Evolutionary conservation across 2,797 vertebrate species (phyloP), one percentile per base, ranked within the genome.

Genomic region (Paedocypris micromegethes): DNA sequence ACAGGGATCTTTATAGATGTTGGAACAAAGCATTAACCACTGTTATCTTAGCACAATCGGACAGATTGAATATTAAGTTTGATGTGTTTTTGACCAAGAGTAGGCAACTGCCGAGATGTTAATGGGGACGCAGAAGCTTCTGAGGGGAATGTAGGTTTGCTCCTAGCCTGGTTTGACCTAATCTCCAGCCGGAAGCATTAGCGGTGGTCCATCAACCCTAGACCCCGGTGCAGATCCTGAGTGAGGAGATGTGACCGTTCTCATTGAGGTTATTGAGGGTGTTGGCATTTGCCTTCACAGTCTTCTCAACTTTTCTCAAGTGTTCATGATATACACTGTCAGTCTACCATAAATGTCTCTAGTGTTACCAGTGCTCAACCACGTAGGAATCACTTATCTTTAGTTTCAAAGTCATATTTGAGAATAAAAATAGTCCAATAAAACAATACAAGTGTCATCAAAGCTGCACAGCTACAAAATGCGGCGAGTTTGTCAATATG

Each of bases 41-140:
- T 71, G 55, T 72, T 75, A 76, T 78, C 72, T 76, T 68, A 51
- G 55, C 3, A 9, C 55, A 77, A 74, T 71, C 67, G 66, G 60
- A 70, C 57, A 62, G 41, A 39, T 47, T 66, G 43, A 68, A 44
- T 63, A 60, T 47, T 42, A 42, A 39, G 23, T 23, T 66, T 60
- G 71, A 66, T n/a, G 52, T 65, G 69, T 63, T 62, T 62, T 78
- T 74, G 59, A 64, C 63, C 64, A 68, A 62, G 75, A 58, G 65
- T 58, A 66, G 74, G 67, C 60, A 59, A 78, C 76, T 57, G 64
- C 40, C n/a, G 58, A 73, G 65, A 66, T 54, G 51, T 49, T 72
- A 66, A 76, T 77, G 63, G 74, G 23, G 23, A 23, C 23, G 23
- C 23, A 23, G 23, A 23, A 23, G 23, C 23, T 23, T 23, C 23